These are phyloP conservation scores for Lucilia cuprina DNA, from an alignment of 1,140 invertebrate genomes.

Conservation along the genomic window DNA sequence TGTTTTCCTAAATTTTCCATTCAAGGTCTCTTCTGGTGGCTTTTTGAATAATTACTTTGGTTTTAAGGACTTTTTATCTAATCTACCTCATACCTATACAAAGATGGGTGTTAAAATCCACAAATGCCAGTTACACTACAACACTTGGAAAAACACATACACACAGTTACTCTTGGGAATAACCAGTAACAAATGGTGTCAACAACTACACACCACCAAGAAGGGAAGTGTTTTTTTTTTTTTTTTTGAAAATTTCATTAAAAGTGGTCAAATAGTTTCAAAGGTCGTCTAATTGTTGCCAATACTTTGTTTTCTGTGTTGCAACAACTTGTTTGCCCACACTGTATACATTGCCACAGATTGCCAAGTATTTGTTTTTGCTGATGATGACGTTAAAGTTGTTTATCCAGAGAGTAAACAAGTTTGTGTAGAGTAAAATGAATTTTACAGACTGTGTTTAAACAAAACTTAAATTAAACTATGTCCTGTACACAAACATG, in stretches of 20 bases:
- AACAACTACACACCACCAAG: background rate
- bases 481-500: background rate
- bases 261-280: conserved; percentile 2
- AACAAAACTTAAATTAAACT: conserved; percentile 14
- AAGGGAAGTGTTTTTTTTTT: background rate
- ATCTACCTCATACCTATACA: no score
- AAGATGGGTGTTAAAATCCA: no score
- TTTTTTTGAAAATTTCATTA: background rate
- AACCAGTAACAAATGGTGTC: background rate
- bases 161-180: background rate
- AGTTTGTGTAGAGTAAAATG: background rate
- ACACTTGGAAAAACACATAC: background rate
- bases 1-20: no score
- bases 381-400: background rate
- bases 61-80: no score
- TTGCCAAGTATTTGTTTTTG: background rate
- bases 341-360: background rate
- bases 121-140: no score
- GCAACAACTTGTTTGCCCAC: no score
- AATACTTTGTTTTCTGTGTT: background rate
- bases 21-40: no score
- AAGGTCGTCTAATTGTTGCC: conserved; percentile 4
- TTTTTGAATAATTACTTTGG: no score
- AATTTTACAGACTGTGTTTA: background rate
- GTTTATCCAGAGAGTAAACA: no score